Percentiles rank a stretch among this genome's conserved stretches.
phyloP scores from a whole-genome alignment of 2,888 invertebrate genomes.

The Lasioglossum lativentre region DNA sequence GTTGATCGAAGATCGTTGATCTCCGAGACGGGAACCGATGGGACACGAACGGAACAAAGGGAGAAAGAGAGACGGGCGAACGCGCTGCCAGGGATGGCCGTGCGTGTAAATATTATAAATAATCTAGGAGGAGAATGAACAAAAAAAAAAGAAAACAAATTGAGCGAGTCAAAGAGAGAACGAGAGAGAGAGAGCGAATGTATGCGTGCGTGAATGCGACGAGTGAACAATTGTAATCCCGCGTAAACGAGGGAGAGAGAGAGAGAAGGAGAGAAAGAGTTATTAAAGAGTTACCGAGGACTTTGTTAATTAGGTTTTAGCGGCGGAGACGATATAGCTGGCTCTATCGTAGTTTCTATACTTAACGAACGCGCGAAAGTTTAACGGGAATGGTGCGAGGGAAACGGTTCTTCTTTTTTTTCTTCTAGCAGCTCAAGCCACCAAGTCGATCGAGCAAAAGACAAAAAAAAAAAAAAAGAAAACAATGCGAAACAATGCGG shows the following conservation, averaged over 20 bases:
- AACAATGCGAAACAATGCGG: conserved; percentile 38
- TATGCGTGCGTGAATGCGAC: background rate
- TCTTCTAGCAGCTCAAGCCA: conserved; percentile 59
- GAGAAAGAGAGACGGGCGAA: conserved; percentile 36
- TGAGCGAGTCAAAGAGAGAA: background rate
- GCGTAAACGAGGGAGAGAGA: conserved; percentile 19
- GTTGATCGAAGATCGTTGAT: conserved; percentile 17
- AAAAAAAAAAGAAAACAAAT: background rate
- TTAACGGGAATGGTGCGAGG: background rate
- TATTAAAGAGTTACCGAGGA: conserved; percentile 69
- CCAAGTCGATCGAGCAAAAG: conserved; percentile 47
- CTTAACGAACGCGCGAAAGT: conserved; percentile 65
- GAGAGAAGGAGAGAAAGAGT: conserved; percentile 53
- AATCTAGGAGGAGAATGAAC: conserved; percentile 46
- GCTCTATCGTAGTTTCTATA: conserved; percentile 82
- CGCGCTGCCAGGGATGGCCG: conserved; percentile 53
- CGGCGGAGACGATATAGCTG: conserved; percentile 80
- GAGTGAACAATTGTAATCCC: conserved; percentile 30
- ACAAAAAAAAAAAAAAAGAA: background rate
- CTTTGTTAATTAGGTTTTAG: conserved; percentile 81
- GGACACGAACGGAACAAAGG: background rate
- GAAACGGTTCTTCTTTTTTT: conserved; percentile 46
- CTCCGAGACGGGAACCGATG: background rate
- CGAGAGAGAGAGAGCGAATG: conserved; percentile 8
- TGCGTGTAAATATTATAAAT: conserved; percentile 69